Evolutionary conservation across 2,797 vertebrate genomes (phyloP).

Genomic region (Microctenopoma lineatum): DNA sequence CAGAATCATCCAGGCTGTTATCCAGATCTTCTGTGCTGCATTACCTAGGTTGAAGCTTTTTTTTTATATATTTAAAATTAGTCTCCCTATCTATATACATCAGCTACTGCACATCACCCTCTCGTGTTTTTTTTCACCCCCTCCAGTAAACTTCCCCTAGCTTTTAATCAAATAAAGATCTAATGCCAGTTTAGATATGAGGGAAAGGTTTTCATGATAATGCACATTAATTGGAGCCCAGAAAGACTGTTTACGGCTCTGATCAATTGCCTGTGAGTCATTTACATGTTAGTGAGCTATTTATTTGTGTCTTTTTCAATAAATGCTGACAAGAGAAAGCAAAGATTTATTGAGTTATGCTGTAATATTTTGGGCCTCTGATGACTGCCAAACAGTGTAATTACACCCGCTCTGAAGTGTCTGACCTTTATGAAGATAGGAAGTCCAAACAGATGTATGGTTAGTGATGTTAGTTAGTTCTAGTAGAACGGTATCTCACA

Average conservation of each 20-base stretch:
- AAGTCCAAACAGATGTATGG: slow-evolving; percentile 45
- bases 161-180: slow-evolving; percentile 72
- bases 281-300: slow-evolving; percentile 74
- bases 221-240: slow-evolving; percentile 75
- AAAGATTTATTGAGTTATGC: slow-evolving; percentile 69
- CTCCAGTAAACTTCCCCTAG: slow-evolving; percentile 55
- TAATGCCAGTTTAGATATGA: slow-evolving; percentile 73
- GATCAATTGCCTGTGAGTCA: slow-evolving; percentile 68
- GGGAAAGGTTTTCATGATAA: slow-evolving; percentile 66
- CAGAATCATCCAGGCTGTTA: slow-evolving; percentile 52
- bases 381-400: slow-evolving; percentile 51
- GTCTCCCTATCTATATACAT: slow-evolving; percentile 34
- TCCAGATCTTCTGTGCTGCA: slow-evolving; percentile 61
- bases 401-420: slow-evolving; percentile 53
- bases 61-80: slow-evolving; percentile 5
- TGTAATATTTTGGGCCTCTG: slow-evolving; percentile 59
- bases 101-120: slow-evolving; percentile 39
- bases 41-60: slow-evolving; percentile 49
- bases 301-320: slow-evolving; percentile 71
- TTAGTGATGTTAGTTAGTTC: slow-evolving; percentile 23
- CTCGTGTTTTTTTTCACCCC: slow-evolving; percentile 48
- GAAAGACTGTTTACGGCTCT: slow-evolving; percentile 71
- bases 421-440: slow-evolving; percentile 42
- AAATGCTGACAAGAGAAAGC: slow-evolving; percentile 66
- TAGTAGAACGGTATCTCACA: slow-evolving; percentile 13